A percentile compares a stretch with the other conserved stretches of the same genome.
These are phyloP conservation scores for Australoheros scitulus DNA, from an alignment of 2,113 vertebrate species.

Conservation along the genomic window DNA sequence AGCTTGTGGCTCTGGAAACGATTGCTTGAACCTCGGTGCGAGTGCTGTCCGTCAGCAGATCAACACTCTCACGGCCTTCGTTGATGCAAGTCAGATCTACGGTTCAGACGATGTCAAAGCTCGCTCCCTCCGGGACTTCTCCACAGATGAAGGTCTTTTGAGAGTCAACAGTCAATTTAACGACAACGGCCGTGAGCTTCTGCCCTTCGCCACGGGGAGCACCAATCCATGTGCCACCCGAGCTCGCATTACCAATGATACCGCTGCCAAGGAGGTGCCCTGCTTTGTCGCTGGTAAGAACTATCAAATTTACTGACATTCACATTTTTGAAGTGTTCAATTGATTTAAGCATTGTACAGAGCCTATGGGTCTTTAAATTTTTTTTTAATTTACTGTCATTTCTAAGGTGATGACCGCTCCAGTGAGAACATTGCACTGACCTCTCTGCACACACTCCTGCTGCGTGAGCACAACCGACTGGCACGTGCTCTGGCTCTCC, in stretches of 20 bases:
- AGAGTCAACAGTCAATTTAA: conserved; percentile 63
- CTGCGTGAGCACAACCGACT: conserved; percentile 82
- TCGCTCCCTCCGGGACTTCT: conserved; percentile 59
- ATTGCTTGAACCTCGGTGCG: conserved; percentile 52
- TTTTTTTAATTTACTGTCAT: background rate
- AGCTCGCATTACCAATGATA: conserved; percentile 40
- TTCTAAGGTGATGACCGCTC: conserved; percentile 70
- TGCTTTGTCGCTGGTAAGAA: conserved; percentile 79
- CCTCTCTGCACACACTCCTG: conserved; percentile 75
- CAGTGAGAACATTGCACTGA: conserved; percentile 73
- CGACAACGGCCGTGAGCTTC: conserved; percentile 72
- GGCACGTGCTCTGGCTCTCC: conserved; percentile 52
- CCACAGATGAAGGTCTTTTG: conserved; percentile 68
- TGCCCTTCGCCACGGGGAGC: conserved; percentile 67
- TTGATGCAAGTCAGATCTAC: conserved; percentile 78
- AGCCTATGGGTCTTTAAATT: too few species aligned
- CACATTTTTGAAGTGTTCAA: background rate
- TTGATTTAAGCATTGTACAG: background rate
- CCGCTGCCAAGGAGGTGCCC: conserved; percentile 57
- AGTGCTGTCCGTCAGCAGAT: conserved; percentile 74
- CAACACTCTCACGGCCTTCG: conserved; percentile 77
- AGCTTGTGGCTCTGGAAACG: conserved; percentile 64
- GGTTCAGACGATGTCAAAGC: conserved; percentile 65
- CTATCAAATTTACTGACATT: background rate
- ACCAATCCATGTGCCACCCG: conserved; percentile 69